phyloP scores from a whole-genome alignment of 2,797 vertebrate species.

The Thalassophryne amazonica region DNA sequence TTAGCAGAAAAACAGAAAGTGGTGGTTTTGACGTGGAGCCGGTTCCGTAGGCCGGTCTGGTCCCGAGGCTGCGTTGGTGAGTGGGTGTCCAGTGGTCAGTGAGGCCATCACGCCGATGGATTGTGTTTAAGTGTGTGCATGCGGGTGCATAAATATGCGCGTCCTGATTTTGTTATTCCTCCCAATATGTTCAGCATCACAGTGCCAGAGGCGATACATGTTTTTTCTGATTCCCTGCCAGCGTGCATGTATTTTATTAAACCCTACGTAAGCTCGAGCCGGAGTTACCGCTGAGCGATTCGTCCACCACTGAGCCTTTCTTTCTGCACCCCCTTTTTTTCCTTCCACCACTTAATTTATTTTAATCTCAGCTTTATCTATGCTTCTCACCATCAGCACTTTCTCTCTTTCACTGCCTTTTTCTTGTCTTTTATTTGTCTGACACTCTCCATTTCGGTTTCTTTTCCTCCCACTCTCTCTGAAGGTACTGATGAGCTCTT shows the following conservation, averaged over 20 bases:
- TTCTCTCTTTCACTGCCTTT: constrained; percentile 29
- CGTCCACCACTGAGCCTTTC: constrained; percentile 52
- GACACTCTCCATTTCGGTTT: constrained; percentile 8
- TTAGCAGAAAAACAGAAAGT: too few relatives aligned
- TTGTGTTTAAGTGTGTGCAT: constrained; percentile 21
- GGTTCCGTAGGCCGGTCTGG: constrained; percentile 54
- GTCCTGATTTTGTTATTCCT: constrained; percentile 42
- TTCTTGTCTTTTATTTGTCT: constrained; percentile 18
- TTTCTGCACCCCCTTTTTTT: constrained; percentile 14
- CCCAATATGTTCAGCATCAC: constrained; percentile 62
- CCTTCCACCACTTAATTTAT: constrained; percentile 37
- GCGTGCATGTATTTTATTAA: constrained; percentile 43
- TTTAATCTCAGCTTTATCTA: constrained; percentile 19
- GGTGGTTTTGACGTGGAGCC: constrained; percentile 21
- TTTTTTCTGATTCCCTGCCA: constrained; percentile 60
- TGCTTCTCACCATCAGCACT: constrained; percentile 20
- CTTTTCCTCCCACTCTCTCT: constrained; percentile 4
- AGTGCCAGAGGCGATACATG: constrained; percentile 35
- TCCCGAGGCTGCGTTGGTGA: constrained; percentile 54
- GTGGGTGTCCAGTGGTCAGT: constrained; percentile 60
- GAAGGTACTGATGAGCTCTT: constrained; percentile 37
- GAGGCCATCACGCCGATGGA: constrained; percentile 20
- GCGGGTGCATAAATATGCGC: constrained; percentile 18
- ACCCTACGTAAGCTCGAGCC: constrained; percentile 54
- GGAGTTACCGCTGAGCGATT: constrained; percentile 61